Evolutionary conservation across 2,888 invertebrate genomes (phyloP).

Genomic region (Heteromurus nitidus): DNA sequence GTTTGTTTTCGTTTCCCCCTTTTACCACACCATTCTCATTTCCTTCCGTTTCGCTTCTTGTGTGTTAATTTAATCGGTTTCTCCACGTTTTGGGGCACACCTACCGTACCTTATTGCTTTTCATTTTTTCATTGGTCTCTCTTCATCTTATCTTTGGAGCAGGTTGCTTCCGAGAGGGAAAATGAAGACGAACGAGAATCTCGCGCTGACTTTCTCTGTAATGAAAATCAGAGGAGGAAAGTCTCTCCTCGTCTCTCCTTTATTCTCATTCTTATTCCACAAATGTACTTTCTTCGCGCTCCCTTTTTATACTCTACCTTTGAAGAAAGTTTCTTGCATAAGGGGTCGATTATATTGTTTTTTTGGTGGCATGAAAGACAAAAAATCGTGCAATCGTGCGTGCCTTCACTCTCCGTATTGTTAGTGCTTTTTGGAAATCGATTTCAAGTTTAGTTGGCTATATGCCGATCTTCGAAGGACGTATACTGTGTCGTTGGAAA

Average conservation of each 20-base stretch:
- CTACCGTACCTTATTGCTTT: constrained; percentile 54
- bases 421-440: not conserved
- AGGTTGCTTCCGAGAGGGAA: constrained; percentile 41
- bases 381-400: not conserved
- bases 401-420: not conserved
- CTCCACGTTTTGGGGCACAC: constrained; percentile 43
- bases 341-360: not conserved
- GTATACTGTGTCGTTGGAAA: too few species aligned
- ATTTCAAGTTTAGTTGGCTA: too few species aligned
- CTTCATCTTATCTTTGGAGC: constrained; percentile 22
- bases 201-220: constrained; percentile 33
- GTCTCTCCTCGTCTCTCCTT: too few species aligned
- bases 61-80: constrained; percentile 61
- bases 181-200: constrained; percentile 18
- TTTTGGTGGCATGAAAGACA: not conserved
- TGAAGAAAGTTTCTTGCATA: constrained; percentile 20
- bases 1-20: constrained; percentile 27
- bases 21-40: constrained; percentile 30
- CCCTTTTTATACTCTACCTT: constrained; percentile 20
- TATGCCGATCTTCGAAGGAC: too few species aligned
- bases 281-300: constrained; percentile 6
- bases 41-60: constrained; percentile 50
- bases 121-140: constrained; percentile 55
- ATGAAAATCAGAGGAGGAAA: constrained; percentile 52
- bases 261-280: constrained; percentile 13